phyloP scores from a whole-genome alignment of 2,888 invertebrate genomes.

The Ectemnius continuus region DNA sequence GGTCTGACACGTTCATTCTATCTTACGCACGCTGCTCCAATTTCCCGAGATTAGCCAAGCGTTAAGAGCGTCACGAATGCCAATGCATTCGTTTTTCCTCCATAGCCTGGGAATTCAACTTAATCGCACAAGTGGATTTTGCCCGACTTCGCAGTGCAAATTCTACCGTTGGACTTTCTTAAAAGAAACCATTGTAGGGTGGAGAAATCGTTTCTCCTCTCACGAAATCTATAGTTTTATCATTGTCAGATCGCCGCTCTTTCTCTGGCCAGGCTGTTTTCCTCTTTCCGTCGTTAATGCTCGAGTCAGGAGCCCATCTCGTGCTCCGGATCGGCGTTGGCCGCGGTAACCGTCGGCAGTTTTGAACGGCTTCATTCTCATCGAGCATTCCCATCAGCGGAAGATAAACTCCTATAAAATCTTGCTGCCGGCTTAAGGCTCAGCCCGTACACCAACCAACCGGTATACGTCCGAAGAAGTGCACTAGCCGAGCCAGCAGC shows the following conservation, averaged over 20 bases:
- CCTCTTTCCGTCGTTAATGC: slow-evolving; percentile 8
- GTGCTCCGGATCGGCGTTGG: slow-evolving; percentile 29
- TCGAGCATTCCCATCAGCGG: slow-evolving; percentile 64
- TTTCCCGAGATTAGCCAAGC: slow-evolving; percentile 3
- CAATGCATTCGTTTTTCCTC: background rate
- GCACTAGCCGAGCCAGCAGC: slow-evolving; percentile 38
- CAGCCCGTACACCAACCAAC: slow-evolving; percentile 39
- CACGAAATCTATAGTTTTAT: background rate
- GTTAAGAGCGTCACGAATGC: slow-evolving; percentile 5
- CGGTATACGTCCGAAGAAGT: slow-evolving; percentile 21
- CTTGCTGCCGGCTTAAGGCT: slow-evolving; percentile 68
- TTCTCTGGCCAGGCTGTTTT: background rate
- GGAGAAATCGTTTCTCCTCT: background rate
- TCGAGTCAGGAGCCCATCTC: background rate
- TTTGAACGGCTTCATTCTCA: slow-evolving; percentile 63
- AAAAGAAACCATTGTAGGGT: background rate
- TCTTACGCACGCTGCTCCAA: slow-evolving; percentile 7
- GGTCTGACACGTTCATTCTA: background rate
- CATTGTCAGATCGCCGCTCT: background rate
- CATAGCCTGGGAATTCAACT: background rate
- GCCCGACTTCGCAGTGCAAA: background rate
- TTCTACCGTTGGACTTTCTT: background rate
- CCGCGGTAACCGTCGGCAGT: slow-evolving; percentile 59
- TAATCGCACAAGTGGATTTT: no score
- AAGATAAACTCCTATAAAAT: slow-evolving; percentile 74